Evolutionary conservation across 2,797 vertebrate species (phyloP).

Genomic region (Gambusia yucatana): DNA sequence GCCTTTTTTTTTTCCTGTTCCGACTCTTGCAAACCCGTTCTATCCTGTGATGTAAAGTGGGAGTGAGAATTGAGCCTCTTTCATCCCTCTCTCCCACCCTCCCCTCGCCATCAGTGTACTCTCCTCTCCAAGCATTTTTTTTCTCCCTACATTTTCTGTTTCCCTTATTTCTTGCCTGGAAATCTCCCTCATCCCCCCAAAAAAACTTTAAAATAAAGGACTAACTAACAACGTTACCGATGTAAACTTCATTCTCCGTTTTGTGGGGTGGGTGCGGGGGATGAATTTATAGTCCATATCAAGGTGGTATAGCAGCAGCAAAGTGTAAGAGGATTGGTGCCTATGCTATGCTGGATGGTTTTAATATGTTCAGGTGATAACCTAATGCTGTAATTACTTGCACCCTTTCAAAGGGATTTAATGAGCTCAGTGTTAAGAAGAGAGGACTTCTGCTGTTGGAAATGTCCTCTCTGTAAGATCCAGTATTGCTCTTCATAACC

Average conservation of each 20-base stretch:
- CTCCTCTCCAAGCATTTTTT: conserved; percentile 35
- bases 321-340: conserved; percentile 15
- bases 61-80: conserved; percentile 53
- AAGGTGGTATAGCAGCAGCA: neutral
- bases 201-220: neutral
- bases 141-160: conserved; percentile 13
- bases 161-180: neutral
- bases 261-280: neutral
- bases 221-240: neutral
- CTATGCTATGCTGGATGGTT: conserved; percentile 16
- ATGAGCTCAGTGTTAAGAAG: conserved; percentile 27
- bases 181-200: neutral
- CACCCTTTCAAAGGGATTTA: conserved; percentile 21
- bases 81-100: conserved; percentile 20
- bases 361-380: conserved; percentile 31
- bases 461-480: conserved; percentile 3
- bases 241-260: conserved; percentile 12
- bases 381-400: conserved; percentile 32
- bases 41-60: conserved; percentile 38
- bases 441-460: conserved; percentile 1
- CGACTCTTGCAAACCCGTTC: conserved; percentile 42
- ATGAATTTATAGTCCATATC: conserved; percentile 16
- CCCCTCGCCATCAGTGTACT: conserved; percentile 28
- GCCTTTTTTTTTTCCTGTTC: conserved; percentile 27
- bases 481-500: neutral